Evolutionary conservation across 2,113 vertebrate genomes (phyloP).

Genomic region (Dolichotis patagonum): DNA sequence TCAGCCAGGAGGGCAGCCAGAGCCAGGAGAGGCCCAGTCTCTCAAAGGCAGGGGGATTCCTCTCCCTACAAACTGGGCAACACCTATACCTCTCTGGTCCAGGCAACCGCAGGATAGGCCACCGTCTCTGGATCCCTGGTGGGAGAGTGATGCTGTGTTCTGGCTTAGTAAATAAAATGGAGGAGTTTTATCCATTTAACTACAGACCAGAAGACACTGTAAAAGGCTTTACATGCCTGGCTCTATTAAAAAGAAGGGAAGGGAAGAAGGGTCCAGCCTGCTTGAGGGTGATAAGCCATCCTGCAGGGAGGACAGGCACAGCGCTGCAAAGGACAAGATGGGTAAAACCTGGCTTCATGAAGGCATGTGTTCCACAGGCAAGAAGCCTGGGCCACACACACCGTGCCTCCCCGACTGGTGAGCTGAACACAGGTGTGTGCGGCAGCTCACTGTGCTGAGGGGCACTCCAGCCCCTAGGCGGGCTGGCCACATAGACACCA

Average conservation of each 20-base stretch:
- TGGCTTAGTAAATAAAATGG: neutral
- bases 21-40: neutral
- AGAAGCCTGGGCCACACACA: neutral
- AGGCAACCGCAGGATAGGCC: neutral
- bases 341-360: neutral
- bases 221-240: neutral
- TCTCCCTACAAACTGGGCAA: neutral
- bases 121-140: neutral
- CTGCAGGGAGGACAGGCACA: neutral
- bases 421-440: neutral
- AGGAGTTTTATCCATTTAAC: conserved; percentile 25
- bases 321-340: neutral
- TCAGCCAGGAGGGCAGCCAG: neutral
- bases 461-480: no score
- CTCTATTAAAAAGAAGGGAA: neutral
- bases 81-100: neutral
- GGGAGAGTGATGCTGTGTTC: neutral
- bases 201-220: neutral
- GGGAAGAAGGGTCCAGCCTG: neutral
- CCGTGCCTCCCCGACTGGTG: neutral
- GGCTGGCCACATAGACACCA: no score
- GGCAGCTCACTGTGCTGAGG: neutral
- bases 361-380: no score
- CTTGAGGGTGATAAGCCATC: neutral
- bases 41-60: neutral